Conservation (phyloP, 2,113 vertebrate species). For the Mustela lutreola region DNA sequence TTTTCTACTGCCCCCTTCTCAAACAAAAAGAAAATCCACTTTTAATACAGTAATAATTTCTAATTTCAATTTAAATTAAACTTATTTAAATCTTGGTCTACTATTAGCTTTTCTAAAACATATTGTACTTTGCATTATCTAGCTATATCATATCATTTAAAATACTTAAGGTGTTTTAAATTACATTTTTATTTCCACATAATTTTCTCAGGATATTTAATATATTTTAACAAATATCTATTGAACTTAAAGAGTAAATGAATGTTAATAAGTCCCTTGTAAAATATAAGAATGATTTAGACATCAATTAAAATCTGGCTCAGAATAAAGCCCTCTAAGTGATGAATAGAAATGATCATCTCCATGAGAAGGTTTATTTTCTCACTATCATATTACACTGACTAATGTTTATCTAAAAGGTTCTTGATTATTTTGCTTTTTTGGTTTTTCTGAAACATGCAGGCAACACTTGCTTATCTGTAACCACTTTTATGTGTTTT, state of each 20-base stretch:
- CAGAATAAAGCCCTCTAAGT: neutral
- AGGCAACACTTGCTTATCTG: neutral
- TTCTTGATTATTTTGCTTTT: neutral
- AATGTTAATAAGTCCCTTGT: slow-evolving; percentile 31
- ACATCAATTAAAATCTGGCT: neutral
- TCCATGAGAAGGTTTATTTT: neutral
- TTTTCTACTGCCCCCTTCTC: neutral
- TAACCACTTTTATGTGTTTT: neutral
- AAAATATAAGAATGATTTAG: slow-evolving; percentile 37
- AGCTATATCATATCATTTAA: neutral
- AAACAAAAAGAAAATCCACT: neutral
- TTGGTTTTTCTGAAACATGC: neutral
- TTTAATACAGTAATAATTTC: neutral
- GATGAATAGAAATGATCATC: slow-evolving; percentile 14
- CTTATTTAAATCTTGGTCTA: slow-evolving; percentile 17
- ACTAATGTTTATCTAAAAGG: neutral
- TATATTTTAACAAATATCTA: slow-evolving; percentile 42
- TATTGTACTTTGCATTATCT: neutral
- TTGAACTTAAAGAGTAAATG: neutral
- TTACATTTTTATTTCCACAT: neutral
- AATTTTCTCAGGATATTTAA: slow-evolving; percentile 34
- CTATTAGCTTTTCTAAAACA: slow-evolving; percentile 24
- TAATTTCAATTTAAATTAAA: slow-evolving; percentile 20
- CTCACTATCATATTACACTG: neutral
- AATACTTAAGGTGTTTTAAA: neutral